phyloP scores from a whole-genome alignment of 1,140 invertebrate species.

The Magallana gigas region DNA sequence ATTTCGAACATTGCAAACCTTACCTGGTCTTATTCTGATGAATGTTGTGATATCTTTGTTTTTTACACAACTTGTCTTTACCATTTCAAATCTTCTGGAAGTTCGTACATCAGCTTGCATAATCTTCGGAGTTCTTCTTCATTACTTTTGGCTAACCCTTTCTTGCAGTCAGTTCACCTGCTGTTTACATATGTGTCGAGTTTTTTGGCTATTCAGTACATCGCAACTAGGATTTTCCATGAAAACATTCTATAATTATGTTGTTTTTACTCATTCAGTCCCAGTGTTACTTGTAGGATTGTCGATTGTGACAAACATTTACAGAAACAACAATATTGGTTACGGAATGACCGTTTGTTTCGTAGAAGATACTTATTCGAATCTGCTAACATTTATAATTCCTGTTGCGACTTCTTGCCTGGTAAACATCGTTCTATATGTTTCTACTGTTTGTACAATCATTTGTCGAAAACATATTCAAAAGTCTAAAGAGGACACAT shows the following conservation, averaged over 20 bases:
- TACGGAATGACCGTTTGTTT: constrained; percentile 31
- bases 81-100: not conserved
- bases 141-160: not conserved
- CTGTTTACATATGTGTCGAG: not conserved
- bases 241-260: too few species aligned
- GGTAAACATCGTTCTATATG: constrained; percentile 43
- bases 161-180: not conserved
- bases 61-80: not conserved
- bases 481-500: not conserved
- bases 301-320: too few species aligned
- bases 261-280: too few species aligned
- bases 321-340: not conserved
- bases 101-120: not conserved
- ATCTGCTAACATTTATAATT: constrained; percentile 35
- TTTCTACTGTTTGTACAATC: constrained; percentile 32
- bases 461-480: constrained; percentile 1
- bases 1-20: not conserved
- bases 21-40: not conserved
- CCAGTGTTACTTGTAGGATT: too few species aligned
- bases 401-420: constrained; percentile 39
- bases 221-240: too few species aligned
- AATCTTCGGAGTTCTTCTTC: not conserved
- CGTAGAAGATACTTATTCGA: not conserved
- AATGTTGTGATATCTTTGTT: not conserved
- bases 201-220: not conserved